A percentile compares a stretch with the other conserved stretches of the same genome.
Conservation (phyloP, 2,113 vertebrate genomes). For the Heliornis fulica region DNA sequence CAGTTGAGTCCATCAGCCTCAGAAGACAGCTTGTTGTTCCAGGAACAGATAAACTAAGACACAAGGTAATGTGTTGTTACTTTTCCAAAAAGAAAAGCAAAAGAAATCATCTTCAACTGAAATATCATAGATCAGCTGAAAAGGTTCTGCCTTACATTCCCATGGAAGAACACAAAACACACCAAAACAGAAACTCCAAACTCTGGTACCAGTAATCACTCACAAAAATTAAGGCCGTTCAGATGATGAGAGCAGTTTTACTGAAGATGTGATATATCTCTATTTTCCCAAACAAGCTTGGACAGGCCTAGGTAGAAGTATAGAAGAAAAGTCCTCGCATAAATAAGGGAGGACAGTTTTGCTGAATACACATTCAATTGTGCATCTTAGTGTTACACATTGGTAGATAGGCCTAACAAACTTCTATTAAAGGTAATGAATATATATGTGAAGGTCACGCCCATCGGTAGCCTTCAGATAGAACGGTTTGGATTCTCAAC, state of each 20-base stretch:
- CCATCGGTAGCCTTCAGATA: neutral
- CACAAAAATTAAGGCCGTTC: neutral
- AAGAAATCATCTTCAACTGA: neutral
- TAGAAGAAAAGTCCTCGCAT: neutral
- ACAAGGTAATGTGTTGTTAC: neutral
- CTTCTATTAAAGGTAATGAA: neutral
- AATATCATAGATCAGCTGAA: neutral
- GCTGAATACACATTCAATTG: neutral
- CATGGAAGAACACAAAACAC: neutral
- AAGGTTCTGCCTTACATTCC: neutral
- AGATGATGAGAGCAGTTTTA: neutral
- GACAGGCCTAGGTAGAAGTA: neutral
- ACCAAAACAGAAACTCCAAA: neutral
- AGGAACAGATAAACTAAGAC: neutral
- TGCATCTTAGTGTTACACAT: neutral
- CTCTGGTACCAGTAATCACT: neutral
- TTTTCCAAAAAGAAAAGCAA: neutral
- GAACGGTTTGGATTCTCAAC: neutral
- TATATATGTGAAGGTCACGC: neutral
- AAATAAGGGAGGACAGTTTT: neutral
- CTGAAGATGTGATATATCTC: neutral
- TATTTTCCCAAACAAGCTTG: neutral
- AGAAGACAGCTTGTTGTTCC: neutral
- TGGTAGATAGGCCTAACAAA: neutral
- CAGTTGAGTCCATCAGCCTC: accelerated